A percentile compares a stretch with the other conserved stretches of the same genome.
Evolutionary conservation across 2,113 vertebrate genomes (phyloP).

Genomic region (Symphodus melops): DNA sequence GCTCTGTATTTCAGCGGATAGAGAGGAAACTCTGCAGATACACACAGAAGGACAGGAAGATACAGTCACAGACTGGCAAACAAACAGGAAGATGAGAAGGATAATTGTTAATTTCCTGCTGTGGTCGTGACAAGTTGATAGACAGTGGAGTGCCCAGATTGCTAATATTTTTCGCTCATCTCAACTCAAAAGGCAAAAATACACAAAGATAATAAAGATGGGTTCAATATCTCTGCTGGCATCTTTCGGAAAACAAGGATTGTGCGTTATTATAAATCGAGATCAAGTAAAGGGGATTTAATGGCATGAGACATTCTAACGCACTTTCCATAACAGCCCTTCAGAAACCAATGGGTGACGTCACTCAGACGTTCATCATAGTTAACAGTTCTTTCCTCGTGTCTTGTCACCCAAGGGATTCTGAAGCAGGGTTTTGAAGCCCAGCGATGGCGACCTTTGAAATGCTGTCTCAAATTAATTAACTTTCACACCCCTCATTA

Average conservation of each 20-base stretch:
- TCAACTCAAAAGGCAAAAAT: conserved; percentile 33
- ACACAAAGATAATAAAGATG: conserved; percentile 1
- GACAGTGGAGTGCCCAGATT: conserved; percentile 20
- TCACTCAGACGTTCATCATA: too few relatives aligned
- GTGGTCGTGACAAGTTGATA: conserved; percentile 36
- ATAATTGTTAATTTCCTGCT: conserved; percentile 71
- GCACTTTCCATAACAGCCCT: too few relatives aligned
- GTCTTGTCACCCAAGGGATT: too few relatives aligned
- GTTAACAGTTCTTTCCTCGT: too few relatives aligned
- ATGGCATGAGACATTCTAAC: neutral
- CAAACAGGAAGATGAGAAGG: conserved; percentile 37
- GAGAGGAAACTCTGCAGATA: conserved; percentile 54
- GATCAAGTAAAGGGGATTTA: neutral
- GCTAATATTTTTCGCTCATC: conserved; percentile 14
- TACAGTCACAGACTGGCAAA: conserved; percentile 33
- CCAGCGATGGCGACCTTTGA: too few relatives aligned
- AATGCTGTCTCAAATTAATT: too few relatives aligned
- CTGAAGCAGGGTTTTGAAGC: too few relatives aligned
- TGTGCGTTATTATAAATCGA: neutral
- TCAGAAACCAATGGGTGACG: too few relatives aligned
- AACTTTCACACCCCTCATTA: too few relatives aligned
- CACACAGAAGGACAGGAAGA: conserved; percentile 36
- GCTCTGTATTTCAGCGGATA: conserved; percentile 49
- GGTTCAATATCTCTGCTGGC: neutral
- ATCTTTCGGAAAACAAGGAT: neutral